Conservation (phyloP, 1,140 invertebrate species). For the Eueides isabella region DNA sequence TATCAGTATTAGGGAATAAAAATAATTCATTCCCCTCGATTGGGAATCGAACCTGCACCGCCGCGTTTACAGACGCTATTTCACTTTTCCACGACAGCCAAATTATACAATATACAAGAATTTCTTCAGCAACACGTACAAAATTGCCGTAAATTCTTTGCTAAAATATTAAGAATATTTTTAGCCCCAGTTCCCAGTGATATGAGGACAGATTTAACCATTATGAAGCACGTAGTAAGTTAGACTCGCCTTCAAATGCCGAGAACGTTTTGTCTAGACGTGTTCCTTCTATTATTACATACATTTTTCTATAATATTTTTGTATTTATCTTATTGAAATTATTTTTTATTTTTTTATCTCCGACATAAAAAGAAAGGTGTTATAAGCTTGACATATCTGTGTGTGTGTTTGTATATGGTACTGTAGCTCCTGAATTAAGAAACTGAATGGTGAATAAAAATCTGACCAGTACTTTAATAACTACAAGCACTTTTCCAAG, state of each 20-base stretch:
- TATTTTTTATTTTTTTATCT: slow-evolving; percentile 1
- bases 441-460: too few relatives aligned
- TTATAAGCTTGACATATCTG: too few relatives aligned
- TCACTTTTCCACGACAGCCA: too few relatives aligned
- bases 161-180: slow-evolving; percentile 18
- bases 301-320: slow-evolving; percentile 9
- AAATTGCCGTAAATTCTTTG: not conserved
- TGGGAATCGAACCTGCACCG: too few relatives aligned
- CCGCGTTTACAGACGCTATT: too few relatives aligned
- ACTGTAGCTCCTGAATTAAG: too few relatives aligned
- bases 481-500: too few relatives aligned
- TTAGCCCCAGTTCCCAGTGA: slow-evolving; percentile 6
- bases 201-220: slow-evolving; percentile 13
- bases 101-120: slow-evolving; percentile 1
- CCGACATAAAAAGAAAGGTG: too few relatives aligned
- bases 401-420: too few relatives aligned
- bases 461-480: too few relatives aligned
- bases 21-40: too few relatives aligned
- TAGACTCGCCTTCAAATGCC: slow-evolving; percentile 1
- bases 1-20: too few relatives aligned
- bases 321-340: not conserved
- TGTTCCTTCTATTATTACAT: not conserved
- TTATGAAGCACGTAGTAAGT: slow-evolving; percentile 11
- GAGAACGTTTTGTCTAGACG: slow-evolving; percentile 11
- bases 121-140: not conserved